Percentiles rank a stretch among this genome's conserved stretches.
Evolutionary conservation across 2,797 vertebrate species (phyloP).

Genomic region (Enteromius anoplus): DNA sequence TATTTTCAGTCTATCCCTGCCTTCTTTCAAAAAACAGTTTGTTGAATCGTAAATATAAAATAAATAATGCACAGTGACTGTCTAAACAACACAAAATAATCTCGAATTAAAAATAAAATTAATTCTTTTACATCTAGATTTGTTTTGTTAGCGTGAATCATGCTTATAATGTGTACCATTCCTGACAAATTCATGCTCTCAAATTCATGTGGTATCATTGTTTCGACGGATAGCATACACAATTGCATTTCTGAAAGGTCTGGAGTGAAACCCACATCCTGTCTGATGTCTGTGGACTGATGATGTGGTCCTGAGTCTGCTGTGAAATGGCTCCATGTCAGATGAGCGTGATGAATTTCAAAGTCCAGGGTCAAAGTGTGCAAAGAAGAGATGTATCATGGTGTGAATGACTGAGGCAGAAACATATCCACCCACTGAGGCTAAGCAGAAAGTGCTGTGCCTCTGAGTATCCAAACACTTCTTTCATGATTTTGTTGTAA

Average conservation of each 20-base stretch:
- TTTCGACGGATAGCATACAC: conserved; percentile 9
- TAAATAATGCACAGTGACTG: background rate
- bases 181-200: background rate
- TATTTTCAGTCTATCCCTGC: background rate
- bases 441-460: background rate
- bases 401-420: background rate
- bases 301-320: conserved; percentile 19
- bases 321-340: conserved; percentile 31
- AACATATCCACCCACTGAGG: conserved; percentile 12
- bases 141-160: background rate
- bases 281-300: conserved; percentile 21
- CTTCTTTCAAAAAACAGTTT: background rate
- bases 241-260: conserved; percentile 46
- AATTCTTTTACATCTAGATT: background rate
- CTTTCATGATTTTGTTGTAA: background rate
- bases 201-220: conserved; percentile 21
- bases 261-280: background rate
- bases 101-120: background rate
- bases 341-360: conserved; percentile 41
- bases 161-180: background rate
- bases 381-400: conserved; percentile 28
- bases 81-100: background rate
- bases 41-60: background rate
- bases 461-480: conserved; percentile 10
- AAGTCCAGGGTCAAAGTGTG: conserved; percentile 22